Percentiles rank a stretch among this genome's conserved stretches.
Evolutionary conservation across 2,888 invertebrate genomes (phyloP).

Genomic region (Cacoxenus indagator): DNA sequence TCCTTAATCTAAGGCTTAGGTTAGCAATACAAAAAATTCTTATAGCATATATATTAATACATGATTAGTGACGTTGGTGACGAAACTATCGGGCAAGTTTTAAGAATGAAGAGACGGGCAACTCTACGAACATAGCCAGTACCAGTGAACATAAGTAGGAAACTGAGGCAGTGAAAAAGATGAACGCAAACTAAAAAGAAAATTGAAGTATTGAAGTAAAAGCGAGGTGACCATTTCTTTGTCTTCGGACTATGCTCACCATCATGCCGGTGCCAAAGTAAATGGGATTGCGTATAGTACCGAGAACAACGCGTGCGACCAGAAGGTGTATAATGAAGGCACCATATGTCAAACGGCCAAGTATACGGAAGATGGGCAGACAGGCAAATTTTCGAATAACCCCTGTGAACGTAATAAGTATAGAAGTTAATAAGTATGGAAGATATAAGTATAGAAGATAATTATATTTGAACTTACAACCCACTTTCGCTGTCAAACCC

Average conservation of each 20-base stretch:
- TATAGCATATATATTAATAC: slow-evolving; percentile 6
- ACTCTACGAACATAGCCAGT: slow-evolving; percentile 58
- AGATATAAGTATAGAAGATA: neutral
- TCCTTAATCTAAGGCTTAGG: neutral
- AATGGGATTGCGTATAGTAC: slow-evolving; percentile 58
- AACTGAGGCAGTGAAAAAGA: slow-evolving; percentile 53
- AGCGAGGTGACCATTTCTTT: too few species aligned
- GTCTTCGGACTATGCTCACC: too few species aligned
- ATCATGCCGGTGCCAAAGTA: slow-evolving; percentile 62
- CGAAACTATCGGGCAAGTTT: slow-evolving; percentile 50
- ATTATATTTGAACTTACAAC: slow-evolving; percentile 55
- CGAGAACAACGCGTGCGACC: slow-evolving; percentile 53
- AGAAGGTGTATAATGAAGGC: slow-evolving; percentile 62
- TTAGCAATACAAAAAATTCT: slow-evolving; percentile 6
- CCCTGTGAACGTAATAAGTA: slow-evolving; percentile 51
- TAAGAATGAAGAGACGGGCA: slow-evolving; percentile 60
- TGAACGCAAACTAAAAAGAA: slow-evolving; percentile 55
- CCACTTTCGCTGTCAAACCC: slow-evolving; percentile 64
- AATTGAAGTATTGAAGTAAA: too few species aligned
- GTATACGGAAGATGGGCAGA: slow-evolving; percentile 62
- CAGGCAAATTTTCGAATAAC: slow-evolving; percentile 60
- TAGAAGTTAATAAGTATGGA: neutral
- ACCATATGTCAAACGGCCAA: slow-evolving; percentile 66
- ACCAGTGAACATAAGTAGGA: slow-evolving; percentile 59
- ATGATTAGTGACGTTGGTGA: neutral